Conservation (phyloP, 2,797 vertebrate genomes). For the Pelochelys cantorii region DNA sequence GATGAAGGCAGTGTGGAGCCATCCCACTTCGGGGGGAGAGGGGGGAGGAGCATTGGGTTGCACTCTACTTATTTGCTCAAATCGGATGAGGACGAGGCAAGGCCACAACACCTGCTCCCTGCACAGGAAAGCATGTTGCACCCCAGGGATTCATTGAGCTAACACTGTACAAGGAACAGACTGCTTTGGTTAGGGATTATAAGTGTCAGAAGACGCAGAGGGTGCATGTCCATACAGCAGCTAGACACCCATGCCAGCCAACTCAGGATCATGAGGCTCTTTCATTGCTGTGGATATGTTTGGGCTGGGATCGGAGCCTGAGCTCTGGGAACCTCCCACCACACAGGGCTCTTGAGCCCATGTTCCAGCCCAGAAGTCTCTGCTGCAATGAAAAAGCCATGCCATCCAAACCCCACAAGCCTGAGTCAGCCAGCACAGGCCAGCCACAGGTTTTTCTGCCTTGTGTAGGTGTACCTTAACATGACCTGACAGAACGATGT, state of each 20-base stretch:
- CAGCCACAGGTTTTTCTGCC: background rate
- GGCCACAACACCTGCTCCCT: rapidly evolving
- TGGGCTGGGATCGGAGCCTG: background rate
- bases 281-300: background rate
- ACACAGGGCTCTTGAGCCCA: background rate
- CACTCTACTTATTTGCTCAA: background rate
- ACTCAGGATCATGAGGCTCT: background rate
- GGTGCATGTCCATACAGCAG: background rate
- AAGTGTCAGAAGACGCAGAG: background rate
- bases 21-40: rapidly evolving
- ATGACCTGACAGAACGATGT: background rate
- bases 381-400: background rate
- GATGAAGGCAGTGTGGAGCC: background rate
- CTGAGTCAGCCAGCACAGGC: background rate
- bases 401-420: background rate
- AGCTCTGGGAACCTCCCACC: background rate
- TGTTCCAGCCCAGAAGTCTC: background rate
- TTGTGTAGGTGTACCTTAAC: background rate
- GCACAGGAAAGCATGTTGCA: background rate
- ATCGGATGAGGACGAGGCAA: background rate
- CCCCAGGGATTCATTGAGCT: background rate
- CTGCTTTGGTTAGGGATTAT: too few relatives aligned
- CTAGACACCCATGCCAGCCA: background rate
- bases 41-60: background rate
- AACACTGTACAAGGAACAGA: background rate